These are phyloP conservation scores for Balaeniceps rex DNA, from an alignment of 2,113 vertebrate species.

Conservation along the genomic window DNA sequence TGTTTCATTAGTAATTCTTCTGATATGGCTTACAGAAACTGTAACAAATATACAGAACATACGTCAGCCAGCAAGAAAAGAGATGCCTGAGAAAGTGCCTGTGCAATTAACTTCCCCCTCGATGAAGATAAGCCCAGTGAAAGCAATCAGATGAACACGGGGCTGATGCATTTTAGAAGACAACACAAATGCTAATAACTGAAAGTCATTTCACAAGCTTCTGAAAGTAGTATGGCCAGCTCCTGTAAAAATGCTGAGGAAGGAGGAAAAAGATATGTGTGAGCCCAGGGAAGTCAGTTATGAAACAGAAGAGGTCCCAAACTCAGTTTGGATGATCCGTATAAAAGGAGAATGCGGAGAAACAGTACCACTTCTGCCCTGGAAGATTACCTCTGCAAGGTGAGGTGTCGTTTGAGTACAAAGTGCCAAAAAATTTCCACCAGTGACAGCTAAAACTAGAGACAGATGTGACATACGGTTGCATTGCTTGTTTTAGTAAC, in stretches of 20 bases:
- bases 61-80: not conserved
- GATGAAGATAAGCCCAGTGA: not conserved
- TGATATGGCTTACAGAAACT: not conserved
- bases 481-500: not conserved
- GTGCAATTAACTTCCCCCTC: not conserved
- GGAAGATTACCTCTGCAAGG: not conserved
- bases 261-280: not conserved
- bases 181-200: not conserved
- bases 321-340: not conserved
- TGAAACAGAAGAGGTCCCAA: not conserved
- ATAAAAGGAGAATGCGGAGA: not conserved
- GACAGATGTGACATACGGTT: accelerated
- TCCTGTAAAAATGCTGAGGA: not conserved
- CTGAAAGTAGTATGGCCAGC: not conserved
- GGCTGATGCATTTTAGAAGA: not conserved
- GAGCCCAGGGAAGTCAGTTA: not conserved
- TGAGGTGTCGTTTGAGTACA: not conserved
- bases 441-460: not conserved
- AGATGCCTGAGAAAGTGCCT: not conserved
- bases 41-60: not conserved
- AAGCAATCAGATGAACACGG: not conserved
- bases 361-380: not conserved
- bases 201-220: not conserved
- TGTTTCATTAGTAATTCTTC: not conserved
- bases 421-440: not conserved